Evolutionary conservation across 2,113 vertebrate genomes (phyloP).

Genomic region (Melanerpes formicivorus): DNA sequence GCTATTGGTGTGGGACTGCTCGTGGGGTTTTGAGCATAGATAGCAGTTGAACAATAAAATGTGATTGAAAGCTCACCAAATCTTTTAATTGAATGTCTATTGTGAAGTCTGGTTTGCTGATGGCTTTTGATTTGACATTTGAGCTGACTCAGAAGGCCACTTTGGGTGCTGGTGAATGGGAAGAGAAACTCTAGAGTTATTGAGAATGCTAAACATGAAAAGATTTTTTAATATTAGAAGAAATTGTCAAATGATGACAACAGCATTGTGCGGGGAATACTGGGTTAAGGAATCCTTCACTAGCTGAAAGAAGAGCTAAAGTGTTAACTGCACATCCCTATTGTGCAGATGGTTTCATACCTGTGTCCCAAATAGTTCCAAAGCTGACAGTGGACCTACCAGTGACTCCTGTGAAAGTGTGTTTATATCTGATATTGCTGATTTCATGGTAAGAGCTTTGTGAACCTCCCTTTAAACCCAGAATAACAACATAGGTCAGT

Average conservation of each 20-base stretch:
- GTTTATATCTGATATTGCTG: background rate
- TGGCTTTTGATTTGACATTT: background rate
- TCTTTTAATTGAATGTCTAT: background rate
- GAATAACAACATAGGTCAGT: background rate
- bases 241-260: background rate
- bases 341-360: background rate
- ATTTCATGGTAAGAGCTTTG: background rate
- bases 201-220: background rate
- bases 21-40: background rate
- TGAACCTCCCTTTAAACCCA: background rate
- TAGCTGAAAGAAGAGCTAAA: background rate
- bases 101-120: background rate
- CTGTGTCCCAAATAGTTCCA: background rate
- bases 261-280: background rate
- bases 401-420: background rate
- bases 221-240: background rate
- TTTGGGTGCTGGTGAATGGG: background rate
- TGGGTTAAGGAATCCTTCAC: background rate
- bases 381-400: background rate
- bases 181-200: background rate
- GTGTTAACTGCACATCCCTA: background rate
- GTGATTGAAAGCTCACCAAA: background rate
- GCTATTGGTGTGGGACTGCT: background rate
- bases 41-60: background rate
- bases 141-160: background rate